Conservation (phyloP, 2,113 vertebrate genomes). For the Lampris incognitus region DNA sequence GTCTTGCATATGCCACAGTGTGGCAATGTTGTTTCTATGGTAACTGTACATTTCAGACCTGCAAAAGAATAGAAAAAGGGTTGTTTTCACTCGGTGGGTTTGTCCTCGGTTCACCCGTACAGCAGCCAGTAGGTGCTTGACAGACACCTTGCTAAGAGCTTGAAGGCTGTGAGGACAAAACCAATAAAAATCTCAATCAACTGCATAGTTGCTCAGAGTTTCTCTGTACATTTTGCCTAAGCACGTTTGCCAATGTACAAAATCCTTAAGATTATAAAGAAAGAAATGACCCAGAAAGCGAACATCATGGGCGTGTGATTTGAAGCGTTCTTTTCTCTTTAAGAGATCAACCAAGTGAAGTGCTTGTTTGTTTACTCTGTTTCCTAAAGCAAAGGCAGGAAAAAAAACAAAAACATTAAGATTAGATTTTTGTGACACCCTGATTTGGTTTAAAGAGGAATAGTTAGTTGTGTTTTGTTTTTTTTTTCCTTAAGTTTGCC, state of each 20-base stretch:
- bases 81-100: constrained; percentile 77
- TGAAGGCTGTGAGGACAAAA: constrained; percentile 81
- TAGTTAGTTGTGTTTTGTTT: constrained; percentile 73
- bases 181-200: constrained; percentile 80
- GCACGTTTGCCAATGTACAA: constrained; percentile 76
- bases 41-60: constrained; percentile 83
- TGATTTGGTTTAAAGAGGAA: constrained; percentile 88
- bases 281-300: constrained; percentile 81
- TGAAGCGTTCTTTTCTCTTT: constrained; percentile 82
- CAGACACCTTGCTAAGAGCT: constrained; percentile 79
- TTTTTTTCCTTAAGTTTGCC: constrained; percentile 67
- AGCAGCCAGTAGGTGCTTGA: constrained; percentile 77
- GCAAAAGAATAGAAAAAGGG: constrained; percentile 81
- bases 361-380: constrained; percentile 74
- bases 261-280: constrained; percentile 72
- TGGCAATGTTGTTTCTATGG: constrained; percentile 83
- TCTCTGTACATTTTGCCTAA: constrained; percentile 75
- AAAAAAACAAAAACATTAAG: constrained; percentile 75
- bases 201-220: constrained; percentile 85
- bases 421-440: constrained; percentile 85
- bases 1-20: constrained; percentile 82
- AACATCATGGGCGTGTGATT: constrained; percentile 77
- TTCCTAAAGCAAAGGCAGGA: constrained; percentile 78
- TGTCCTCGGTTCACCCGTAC: constrained; percentile 81
- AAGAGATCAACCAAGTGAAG: constrained; percentile 76